Conservation (phyloP, 2,797 vertebrate genomes). For the Sternotherus odoratus region DNA sequence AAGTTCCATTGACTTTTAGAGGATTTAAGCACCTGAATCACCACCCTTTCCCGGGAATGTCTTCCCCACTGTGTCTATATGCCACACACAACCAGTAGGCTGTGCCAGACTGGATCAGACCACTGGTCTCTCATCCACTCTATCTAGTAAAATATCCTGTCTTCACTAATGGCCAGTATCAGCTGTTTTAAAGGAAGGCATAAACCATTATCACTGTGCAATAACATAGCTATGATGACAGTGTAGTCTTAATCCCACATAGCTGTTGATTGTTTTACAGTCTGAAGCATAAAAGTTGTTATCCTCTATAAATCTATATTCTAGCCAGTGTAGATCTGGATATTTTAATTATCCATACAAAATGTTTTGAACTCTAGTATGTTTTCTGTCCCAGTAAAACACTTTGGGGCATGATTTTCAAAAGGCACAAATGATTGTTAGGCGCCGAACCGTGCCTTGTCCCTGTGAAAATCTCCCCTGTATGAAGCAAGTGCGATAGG, state of each 20-base stretch:
- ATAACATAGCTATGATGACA: not conserved
- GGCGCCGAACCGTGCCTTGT: too few species aligned
- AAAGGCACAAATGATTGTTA: not conserved
- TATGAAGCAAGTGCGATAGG: not conserved
- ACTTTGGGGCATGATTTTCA: not conserved
- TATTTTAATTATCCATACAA: fast-evolving
- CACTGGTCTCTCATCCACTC: fast-evolving
- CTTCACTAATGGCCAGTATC: fast-evolving
- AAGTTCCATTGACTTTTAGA: not conserved
- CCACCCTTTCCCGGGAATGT: fast-evolving
- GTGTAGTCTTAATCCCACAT: not conserved
- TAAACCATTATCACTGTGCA: not conserved
- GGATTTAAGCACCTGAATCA: not conserved
- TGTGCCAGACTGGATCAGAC: fast-evolving
- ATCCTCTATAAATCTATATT: not conserved
- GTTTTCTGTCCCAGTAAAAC: not conserved
- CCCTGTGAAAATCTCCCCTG: not conserved
- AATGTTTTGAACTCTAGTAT: not conserved
- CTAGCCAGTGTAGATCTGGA: not conserved
- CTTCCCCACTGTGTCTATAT: fast-evolving
- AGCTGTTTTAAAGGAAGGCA: not conserved
- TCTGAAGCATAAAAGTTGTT: not conserved
- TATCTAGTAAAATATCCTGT: fast-evolving
- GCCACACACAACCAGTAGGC: not conserved
- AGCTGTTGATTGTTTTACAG: not conserved